Conservation (phyloP, 1,140 invertebrate species). For the Philotrypesis tridentata region DNA sequence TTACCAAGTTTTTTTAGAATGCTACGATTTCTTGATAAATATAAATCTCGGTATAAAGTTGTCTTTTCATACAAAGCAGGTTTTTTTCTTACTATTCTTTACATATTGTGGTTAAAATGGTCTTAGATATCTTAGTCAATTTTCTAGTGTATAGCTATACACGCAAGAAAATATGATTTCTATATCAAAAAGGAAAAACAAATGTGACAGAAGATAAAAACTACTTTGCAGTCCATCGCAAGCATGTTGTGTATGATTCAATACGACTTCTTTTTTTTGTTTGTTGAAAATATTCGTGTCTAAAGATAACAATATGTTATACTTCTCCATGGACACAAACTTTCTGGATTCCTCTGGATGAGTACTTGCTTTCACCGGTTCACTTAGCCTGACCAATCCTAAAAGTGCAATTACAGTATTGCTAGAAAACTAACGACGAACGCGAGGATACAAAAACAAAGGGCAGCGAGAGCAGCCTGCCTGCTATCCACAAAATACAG, state of each 20-base stretch:
- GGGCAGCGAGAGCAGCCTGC: background rate
- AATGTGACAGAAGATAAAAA: background rate
- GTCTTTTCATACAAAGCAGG: background rate
- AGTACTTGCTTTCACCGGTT: background rate
- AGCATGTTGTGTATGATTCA: background rate
- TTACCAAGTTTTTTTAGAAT: slow-evolving; percentile 12
- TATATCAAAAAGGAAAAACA: background rate
- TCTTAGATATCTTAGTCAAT: background rate
- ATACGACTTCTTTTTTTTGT: background rate
- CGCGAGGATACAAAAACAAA: slow-evolving; percentile 29
- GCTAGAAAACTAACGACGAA: background rate
- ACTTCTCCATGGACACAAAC: background rate
- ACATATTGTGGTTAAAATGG: background rate
- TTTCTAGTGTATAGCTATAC: background rate
- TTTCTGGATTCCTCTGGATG: background rate
- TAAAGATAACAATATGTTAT: background rate
- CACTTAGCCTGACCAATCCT: background rate
- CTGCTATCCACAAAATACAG: background rate
- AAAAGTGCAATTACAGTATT: background rate
- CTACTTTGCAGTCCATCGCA: slow-evolving; percentile 18
- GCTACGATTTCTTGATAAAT: slow-evolving; percentile 11
- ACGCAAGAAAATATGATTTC: background rate
- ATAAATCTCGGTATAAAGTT: background rate
- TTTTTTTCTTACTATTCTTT: background rate
- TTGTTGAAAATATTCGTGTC: background rate